Conservation (phyloP, 2,888 invertebrate species). For the Leuctra nigra region DNA sequence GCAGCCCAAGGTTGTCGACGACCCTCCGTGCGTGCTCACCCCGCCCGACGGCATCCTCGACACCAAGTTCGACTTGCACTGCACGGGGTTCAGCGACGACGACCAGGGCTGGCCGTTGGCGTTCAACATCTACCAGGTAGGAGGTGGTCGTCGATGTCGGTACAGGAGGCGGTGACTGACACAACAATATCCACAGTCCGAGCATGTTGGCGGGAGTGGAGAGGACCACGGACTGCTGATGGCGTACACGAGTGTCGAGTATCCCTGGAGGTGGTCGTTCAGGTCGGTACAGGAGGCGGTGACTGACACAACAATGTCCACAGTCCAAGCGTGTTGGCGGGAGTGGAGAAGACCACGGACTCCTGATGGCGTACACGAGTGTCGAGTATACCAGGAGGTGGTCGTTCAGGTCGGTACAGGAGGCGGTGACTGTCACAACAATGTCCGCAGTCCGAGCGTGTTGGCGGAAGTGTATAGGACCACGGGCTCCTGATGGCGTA, state of each 20-base stretch:
- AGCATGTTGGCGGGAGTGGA: no score
- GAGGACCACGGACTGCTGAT: not conserved
- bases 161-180: no score
- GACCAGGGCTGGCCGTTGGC: not conserved
- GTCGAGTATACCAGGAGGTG: not conserved
- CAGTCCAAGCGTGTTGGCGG: no score
- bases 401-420: no score
- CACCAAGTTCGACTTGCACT: not conserved
- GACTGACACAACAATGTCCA: no score
- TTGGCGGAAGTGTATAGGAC: not conserved
- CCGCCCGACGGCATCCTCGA: not conserved
- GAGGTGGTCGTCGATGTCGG: no score
- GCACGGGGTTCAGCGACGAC: not conserved
- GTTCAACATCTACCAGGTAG: constrained; percentile 6
- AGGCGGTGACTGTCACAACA: no score
- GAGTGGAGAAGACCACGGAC: not conserved
- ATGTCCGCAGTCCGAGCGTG: no score
- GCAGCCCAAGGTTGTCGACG: not conserved
- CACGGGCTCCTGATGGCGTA: not conserved
- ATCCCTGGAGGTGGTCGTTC: no score
- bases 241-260: not conserved
- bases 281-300: no score
- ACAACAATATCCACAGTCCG: no score
- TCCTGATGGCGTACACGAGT: not conserved
- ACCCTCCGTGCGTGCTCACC: not conserved